Evolutionary conservation across 2,888 invertebrate genomes (phyloP).

Genomic region (Panopea generosa): DNA sequence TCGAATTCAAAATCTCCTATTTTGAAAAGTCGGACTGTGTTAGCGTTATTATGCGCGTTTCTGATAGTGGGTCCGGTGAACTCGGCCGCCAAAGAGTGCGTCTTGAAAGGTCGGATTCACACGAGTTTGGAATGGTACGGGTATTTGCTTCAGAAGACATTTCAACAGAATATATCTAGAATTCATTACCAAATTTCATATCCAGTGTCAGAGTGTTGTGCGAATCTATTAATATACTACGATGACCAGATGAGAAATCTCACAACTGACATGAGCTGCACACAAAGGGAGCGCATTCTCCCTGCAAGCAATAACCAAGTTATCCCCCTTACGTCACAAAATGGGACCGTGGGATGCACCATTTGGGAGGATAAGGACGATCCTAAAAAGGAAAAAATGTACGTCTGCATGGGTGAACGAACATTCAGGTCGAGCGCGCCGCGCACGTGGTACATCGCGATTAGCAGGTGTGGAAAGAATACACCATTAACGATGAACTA

Average conservation of each 20-base stretch:
- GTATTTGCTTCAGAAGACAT: slow-evolving; percentile 78
- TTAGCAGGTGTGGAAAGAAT: slow-evolving; percentile 72
- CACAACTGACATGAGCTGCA: slow-evolving; percentile 73
- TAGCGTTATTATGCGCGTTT: background rate
- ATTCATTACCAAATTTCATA: slow-evolving; percentile 80
- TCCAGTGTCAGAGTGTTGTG: slow-evolving; percentile 78
- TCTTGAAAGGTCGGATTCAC: slow-evolving; percentile 74
- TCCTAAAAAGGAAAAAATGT: slow-evolving; percentile 67
- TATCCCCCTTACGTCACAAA: slow-evolving; percentile 74
- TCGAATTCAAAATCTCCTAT: too few relatives aligned
- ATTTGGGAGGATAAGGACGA: slow-evolving; percentile 66
- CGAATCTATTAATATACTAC: slow-evolving; percentile 78
- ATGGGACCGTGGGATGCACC: slow-evolving; percentile 73
- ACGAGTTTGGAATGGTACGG: slow-evolving; percentile 79
- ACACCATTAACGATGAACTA: slow-evolving; percentile 75
- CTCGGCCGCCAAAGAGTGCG: slow-evolving; percentile 55
- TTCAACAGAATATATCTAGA: slow-evolving; percentile 74
- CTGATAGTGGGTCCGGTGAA: slow-evolving; percentile 6
- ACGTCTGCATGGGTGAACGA: slow-evolving; percentile 78
- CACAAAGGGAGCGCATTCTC: slow-evolving; percentile 71
- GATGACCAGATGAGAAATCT: slow-evolving; percentile 77
- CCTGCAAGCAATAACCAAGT: slow-evolving; percentile 77
- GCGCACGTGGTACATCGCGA: slow-evolving; percentile 78
- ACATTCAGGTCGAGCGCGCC: slow-evolving; percentile 76
- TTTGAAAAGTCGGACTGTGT: background rate